Conservation (phyloP, 1,140 invertebrate species). For the Drosophila teissieri region DNA sequence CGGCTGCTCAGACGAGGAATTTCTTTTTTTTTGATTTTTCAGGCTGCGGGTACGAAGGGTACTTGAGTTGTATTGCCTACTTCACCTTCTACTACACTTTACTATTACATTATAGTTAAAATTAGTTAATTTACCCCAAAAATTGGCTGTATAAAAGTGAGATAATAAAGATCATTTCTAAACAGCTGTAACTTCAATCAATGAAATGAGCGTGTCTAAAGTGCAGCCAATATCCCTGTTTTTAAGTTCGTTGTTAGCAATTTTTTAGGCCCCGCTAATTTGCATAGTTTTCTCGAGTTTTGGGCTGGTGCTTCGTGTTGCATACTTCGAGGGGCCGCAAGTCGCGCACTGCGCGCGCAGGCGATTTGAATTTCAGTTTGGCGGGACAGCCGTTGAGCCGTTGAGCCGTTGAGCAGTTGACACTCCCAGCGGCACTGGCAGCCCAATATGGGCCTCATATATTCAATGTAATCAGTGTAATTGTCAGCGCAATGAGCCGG, state of each 20-base stretch:
- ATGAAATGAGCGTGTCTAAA: background rate
- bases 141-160: too few species aligned
- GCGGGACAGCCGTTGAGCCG: slow-evolving; percentile 52
- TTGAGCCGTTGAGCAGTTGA: slow-evolving; percentile 66
- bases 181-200: too few species aligned
- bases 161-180: too few species aligned
- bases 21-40: slow-evolving; percentile 22
- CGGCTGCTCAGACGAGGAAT: slow-evolving; percentile 13
- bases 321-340: slow-evolving; percentile 62
- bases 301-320: slow-evolving; percentile 27
- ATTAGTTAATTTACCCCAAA: too few species aligned
- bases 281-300: slow-evolving; percentile 59
- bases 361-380: slow-evolving; percentile 6
- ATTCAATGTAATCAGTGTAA: slow-evolving; percentile 81
- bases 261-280: slow-evolving; percentile 38
- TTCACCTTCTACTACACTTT: background rate
- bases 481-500: slow-evolving; percentile 68
- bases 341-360: slow-evolving; percentile 61
- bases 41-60: background rate
- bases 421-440: slow-evolving; percentile 50
- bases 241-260: background rate
- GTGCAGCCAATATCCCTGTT: background rate
- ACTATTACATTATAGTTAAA: background rate
- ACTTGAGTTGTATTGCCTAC: too few species aligned
- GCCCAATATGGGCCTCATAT: slow-evolving; percentile 77